Base-by-base conservation (phyloP, 1,140 invertebrate genomes). In the Drosophila hydei region DNA sequence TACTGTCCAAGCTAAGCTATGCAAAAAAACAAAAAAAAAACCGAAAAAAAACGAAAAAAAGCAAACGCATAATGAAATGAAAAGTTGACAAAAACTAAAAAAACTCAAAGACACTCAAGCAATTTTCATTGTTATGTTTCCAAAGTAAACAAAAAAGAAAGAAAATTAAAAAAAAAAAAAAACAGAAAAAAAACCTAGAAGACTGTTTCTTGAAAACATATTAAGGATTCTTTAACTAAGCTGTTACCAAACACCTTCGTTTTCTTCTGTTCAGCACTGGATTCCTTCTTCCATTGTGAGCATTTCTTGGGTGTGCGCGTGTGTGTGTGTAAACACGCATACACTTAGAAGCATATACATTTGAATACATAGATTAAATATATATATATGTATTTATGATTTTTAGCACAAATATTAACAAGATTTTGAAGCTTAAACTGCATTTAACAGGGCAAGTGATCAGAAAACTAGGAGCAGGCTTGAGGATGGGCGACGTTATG, bases 181-280 rank as follows among this genome's bases (percentile, higher is more conserved):
- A 25, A 16, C n/a, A 40, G 36, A 43, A 21, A 51, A 43, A 55
- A 64, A 76, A 30, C 45, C 45, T 72, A 58, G 36, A 78, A 88
- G 83, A 87, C 83, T 88, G 83, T 83, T 87, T 88, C 68, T 80
- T 70, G 61, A 69, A 77, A 69, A 73, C 75, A 51, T 50, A 51
- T 61, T 68, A 27, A 30, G 23, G 19, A 58, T 58, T 65, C 62
- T 40, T 63, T 55, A 21, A 21, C 16, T 60, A 61, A 51, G 54
- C 45, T 36, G 16, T 63, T 54, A 27, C 14, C 9, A 40, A 25
- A 56, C 8, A 54, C 30, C 27, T 11, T 25, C 8, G 16, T 42
- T 12, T 38, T 8, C 8, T 38, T 51, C 18, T 54, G 14, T 23
- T 40, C 4, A 6, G 51, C 54, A 56, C 54, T 6, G 38, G 42